These are phyloP conservation scores for Eretmochelys imbricata DNA, from an alignment of 2,113 vertebrate genomes.

Conservation along the genomic window DNA sequence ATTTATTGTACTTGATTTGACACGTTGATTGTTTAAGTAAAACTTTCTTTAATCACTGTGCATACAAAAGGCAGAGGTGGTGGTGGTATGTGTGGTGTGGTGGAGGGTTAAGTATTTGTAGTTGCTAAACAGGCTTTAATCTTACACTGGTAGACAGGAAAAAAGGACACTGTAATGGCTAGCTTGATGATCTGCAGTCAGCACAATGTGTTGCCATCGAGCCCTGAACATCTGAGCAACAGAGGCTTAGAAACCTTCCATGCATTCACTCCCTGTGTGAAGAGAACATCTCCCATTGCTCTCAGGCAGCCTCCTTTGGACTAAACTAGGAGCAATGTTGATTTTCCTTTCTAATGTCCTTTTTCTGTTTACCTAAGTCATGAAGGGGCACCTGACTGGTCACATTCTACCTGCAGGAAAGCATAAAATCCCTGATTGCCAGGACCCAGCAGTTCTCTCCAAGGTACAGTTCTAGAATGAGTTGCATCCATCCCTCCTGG, in stretches of 20 bases:
- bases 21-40: background rate
- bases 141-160: background rate
- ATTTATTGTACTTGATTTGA: background rate
- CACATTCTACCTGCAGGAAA: background rate
- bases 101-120: background rate
- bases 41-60: background rate
- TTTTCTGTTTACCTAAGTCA: background rate
- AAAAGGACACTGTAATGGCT: background rate
- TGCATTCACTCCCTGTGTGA: background rate
- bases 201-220: background rate
- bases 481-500: background rate
- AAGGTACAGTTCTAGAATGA: background rate
- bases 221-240: background rate
- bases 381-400: background rate
- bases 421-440: background rate
- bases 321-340: background rate
- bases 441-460: background rate
- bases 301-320: background rate
- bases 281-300: background rate
- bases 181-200: background rate
- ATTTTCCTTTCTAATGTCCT: background rate
- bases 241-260: background rate
- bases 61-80: background rate
- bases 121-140: background rate
- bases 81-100: background rate